Base-by-base conservation (phyloP, 2,113 vertebrate species). In the Salminus brasiliensis region DNA sequence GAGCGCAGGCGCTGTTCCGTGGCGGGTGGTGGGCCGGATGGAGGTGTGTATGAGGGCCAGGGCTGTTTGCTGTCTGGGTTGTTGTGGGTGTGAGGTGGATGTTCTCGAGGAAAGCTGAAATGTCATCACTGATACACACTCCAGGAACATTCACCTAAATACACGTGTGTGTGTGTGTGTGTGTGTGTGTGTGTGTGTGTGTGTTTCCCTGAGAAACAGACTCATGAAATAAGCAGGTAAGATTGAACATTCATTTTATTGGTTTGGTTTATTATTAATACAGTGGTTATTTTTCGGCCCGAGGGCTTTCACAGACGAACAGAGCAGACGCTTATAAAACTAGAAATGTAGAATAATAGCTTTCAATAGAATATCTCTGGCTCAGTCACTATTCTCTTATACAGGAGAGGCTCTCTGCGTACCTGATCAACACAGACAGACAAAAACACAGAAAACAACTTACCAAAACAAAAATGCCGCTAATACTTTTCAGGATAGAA, bases 321-420 rank as follows among this genome's bases (percentile, higher is more conserved):
- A 69, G 84, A 91, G 57, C 79, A 43, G 75, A 84, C n/a, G 84
- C 85, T 69, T 91, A 90, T 87, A 89, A 81, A 83, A 90, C 80
- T 88, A 90, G 81, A 78, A 88, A 92, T 85, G 87, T 86, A 82
- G 63, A 92, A 92, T 91, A 91, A 91, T 91, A 93, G 86, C 88
- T 92, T 93, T 93, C 83, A 72, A 66, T 72, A 63, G 88, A 86
- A 91, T 87, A 91, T 87, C 84, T 90, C 88, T 92, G 93, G 93
- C 93, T 94, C 93, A 94, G 93, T 94, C 92, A 82, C 81, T 93
- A 93, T 88, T 92, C 88, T 87, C 91, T 93, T 91, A 77, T 83
- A 92, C 87, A 84, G 81, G 45, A 87, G 83, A 67, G 88, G 74
- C 81, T 85, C 80, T 83, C 70, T 85, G 77, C 68, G 88, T 91